Base-by-base conservation (phyloP, 2,888 invertebrate genomes). In the Pseudanteris insignis region DNA sequence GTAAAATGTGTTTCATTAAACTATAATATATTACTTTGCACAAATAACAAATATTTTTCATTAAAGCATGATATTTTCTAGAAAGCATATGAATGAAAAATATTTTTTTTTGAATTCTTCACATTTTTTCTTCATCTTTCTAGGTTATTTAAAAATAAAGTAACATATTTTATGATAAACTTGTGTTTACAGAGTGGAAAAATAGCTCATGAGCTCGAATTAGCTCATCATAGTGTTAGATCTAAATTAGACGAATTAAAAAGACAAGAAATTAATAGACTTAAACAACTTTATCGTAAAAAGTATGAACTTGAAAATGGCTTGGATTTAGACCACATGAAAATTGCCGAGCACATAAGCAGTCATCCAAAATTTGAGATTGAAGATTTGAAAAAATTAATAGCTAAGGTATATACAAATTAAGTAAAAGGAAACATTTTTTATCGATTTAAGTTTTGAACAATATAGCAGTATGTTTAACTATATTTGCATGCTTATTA, bases 321-420 rank as follows among this genome's bases (percentile, higher is more conserved):
- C 14, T 81, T 89, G 25, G 88, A 91, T 69, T 82, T 84, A 0
- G 81, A 85, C 2, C 86, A 86, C 62, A 77, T 87, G 9, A 86
- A 86, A 74, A 82, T 86, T 11, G 72, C 84, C 2, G 86, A 86
- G 53, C 98, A 99, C 83, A 96, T 98, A 79, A 90, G 93, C 66
- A 81, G 81, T 0, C 97, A 97, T 80, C 89, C 91, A 1, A 94
- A 94, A 0, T 99, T 99, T 78, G 96, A 96, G 82, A 89, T 94
- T 67, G 90, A 92, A 63, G 99, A 99, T 84, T 84, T 99, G 66
- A 90, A 91, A 69, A 94, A 90, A 77, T 85, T 99, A 2, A 97
- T 99, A 57, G 83, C 87, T 38, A 90, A 94, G 88, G 90, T 3
- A 86, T 86, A 4, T 24, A 28, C 28, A 11, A 12, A 30, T 43